phyloP scores from a whole-genome alignment of 2,888 invertebrate genomes.

The Melinaea marsaeus region DNA sequence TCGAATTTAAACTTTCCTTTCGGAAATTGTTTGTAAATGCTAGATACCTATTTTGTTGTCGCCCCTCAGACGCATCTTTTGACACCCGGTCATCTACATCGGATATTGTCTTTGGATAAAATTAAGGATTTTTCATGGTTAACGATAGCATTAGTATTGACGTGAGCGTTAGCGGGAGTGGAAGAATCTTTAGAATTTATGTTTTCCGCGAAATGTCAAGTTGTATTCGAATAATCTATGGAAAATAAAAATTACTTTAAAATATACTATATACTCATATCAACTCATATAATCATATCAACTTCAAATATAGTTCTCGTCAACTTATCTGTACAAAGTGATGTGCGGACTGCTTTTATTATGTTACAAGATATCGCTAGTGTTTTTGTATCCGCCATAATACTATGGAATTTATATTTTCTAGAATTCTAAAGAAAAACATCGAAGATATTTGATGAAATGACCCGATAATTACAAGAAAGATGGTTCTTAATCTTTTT shows the following conservation, averaged over 20 bases:
- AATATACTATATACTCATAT: neutral
- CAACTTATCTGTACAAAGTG: constrained; percentile 23
- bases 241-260: neutral
- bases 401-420: constrained; percentile 23
- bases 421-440: neutral
- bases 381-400: constrained; percentile 52
- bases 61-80: no score
- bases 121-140: no score
- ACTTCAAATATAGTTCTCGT: constrained; percentile 11
- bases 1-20: no score
- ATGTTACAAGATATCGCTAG: constrained; percentile 44
- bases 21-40: no score
- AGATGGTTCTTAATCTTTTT: neutral
- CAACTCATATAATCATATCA: no score
- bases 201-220: constrained; percentile 9
- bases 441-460: constrained; percentile 1
- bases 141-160: no score
- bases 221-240: neutral
- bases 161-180: no score
- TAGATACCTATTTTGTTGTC: no score
- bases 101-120: no score
- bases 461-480: neutral
- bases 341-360: constrained; percentile 31
- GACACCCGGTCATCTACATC: no score
- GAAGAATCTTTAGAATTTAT: constrained; percentile 24